Evolutionary conservation across 2,888 invertebrate species (phyloP), one percentile per base, ranked within the genome.

Genomic region (Monopis laevigella): DNA sequence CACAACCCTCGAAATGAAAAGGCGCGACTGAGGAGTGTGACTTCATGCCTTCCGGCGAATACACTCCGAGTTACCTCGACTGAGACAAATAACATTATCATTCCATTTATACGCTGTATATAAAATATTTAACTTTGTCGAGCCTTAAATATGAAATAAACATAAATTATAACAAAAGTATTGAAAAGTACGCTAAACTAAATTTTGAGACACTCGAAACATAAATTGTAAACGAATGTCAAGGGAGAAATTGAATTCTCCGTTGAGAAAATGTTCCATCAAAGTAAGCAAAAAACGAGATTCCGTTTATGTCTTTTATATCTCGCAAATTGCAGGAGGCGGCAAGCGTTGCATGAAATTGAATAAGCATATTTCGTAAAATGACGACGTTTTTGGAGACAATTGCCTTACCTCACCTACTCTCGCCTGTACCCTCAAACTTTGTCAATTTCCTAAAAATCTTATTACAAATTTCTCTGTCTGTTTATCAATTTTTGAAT

Each of bases 301-400:
- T 80, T 78, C 77, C 78, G 78, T 78, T 78, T 78, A 80, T 78
- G 77, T 77, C 78, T 80, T 77, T 80, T 80, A 78, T 77, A 80
- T 80, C 80, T 77, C 78, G 78, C 73, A 80, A 80, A 80, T 78
- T 78, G 80, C 77, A 80, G 77, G 80, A 80, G 80, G 75, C 74
- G 80, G 73, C 74, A 80, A 80, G 77, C 80, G 77, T 80, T 80
- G 80, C 80, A 80, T 80, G 80, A 80, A 80, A 80, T 80, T 80
- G 80, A 80, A 80, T 80, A 80, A 80, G 80, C 80, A 78, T 78
- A 80, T 80, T 80, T 78, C 80, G 80, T 75, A 80, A 80, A 80
- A 80, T 66, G 80, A 65, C 77, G 77, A 65, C 80, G 78, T 80
- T 80, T 78, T 78, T 57, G 68, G 75, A 80, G 78, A 80, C 80